Evolutionary conservation across 2,113 vertebrate species (phyloP), one percentile per base, ranked within the genome.

Genomic region (Heterochromis multidens): DNA sequence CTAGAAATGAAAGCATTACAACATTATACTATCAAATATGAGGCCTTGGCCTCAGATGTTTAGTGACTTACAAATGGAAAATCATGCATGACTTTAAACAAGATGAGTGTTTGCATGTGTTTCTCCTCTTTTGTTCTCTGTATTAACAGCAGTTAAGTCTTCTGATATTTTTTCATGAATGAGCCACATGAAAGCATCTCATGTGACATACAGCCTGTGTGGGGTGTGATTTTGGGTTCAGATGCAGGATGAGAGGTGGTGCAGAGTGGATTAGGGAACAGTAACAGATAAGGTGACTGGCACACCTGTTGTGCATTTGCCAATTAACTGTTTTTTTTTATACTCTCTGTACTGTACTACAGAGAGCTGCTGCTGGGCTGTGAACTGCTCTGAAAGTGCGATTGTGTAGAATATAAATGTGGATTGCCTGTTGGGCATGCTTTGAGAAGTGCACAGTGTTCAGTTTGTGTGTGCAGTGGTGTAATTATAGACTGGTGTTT

Each of bases 81-180:
- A 74, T 67, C 35, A 31, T 63, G 11, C 23, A 43, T 77, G 5
- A 25, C 58, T 78, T 62, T 74, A 25, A 77, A 46, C 1, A 11
- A 23, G n/a, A 29, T 49, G 33, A 89, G 58, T 77, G 58, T 84
- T 79, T 86, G 58, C 49, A 60, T 59, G 62, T 65, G 76, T 86
- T 86, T 9, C 21, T 3, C 17, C 7, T 56, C 17, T 79, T 76
- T 77, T 33, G 8, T 77, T 77, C n/a, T 27, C 6, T 10, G 14
- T 33, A 65, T 89, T 80, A 62, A 82, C 62, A 65, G 31, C 40
- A 8, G 25, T 31, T 19, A 54, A 27, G 5, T 33, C 83, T 74
- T 85, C 59, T 56, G 21, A 56, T 33, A 40, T 74, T 16, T 29
- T 19, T 56, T 85, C 21, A 29, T 56, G 43, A 25, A 61, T 70